Conservation (phyloP, 2,797 vertebrate genomes). For the Falco rusticolus region DNA sequence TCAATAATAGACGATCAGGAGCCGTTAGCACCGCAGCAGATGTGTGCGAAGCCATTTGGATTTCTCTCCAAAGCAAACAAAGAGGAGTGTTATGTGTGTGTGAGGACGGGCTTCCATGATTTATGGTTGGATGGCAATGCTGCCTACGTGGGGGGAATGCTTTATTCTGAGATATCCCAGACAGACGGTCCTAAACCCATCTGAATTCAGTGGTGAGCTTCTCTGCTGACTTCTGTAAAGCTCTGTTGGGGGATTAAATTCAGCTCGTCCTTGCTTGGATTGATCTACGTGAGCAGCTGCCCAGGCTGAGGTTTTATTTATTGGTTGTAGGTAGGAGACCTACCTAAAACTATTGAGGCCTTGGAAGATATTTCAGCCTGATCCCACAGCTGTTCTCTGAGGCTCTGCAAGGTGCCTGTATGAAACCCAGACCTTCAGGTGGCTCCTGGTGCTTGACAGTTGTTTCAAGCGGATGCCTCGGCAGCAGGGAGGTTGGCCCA, state of each 20-base stretch:
- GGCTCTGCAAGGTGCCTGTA: background rate
- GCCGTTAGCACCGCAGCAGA: background rate
- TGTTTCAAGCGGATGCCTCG: background rate
- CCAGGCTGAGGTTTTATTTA: background rate
- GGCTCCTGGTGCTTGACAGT: background rate
- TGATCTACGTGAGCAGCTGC: background rate
- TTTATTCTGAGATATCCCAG: background rate
- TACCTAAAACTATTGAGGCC: background rate
- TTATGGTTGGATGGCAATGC: background rate
- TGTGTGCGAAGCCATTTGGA: background rate
- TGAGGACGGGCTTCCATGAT: background rate
- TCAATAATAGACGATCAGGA: background rate
- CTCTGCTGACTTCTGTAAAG: background rate
- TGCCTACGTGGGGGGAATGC: background rate
- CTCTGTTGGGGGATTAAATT: background rate
- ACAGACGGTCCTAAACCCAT: background rate
- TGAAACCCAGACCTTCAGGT: background rate
- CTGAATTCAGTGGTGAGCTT: background rate
- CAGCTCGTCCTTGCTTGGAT: background rate
- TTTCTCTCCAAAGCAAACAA: slow-evolving; percentile 39
- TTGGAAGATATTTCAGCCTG: background rate
- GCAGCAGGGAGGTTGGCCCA: background rate
- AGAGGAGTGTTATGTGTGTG: background rate
- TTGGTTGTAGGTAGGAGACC: background rate
- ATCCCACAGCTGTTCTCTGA: background rate